Conservation (phyloP, 2,888 invertebrate genomes). For the Aleiodes testaceus region DNA sequence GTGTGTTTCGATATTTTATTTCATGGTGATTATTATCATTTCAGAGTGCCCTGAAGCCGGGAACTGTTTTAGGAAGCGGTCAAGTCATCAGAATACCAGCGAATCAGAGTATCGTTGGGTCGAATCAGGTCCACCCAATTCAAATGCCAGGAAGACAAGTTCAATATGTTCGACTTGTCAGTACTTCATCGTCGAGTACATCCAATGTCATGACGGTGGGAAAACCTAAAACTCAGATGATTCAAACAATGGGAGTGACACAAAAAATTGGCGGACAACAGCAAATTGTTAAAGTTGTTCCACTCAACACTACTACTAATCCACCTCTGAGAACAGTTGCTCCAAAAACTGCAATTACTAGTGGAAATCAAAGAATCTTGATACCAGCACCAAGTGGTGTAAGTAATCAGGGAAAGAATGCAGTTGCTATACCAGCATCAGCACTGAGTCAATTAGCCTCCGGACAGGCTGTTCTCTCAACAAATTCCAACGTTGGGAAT, state of each 20-base stretch:
- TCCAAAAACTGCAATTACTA: slow-evolving; percentile 67
- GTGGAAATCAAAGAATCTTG: slow-evolving; percentile 69
- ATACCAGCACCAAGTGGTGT: slow-evolving; percentile 70
- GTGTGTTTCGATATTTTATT: slow-evolving; percentile 27
- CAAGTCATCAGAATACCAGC: slow-evolving; percentile 75
- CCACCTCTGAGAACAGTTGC: slow-evolving; percentile 70
- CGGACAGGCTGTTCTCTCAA: slow-evolving; percentile 69
- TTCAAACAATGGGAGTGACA: slow-evolving; percentile 67
- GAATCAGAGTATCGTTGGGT: slow-evolving; percentile 71
- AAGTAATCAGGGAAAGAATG: slow-evolving; percentile 62
- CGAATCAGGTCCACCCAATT: slow-evolving; percentile 80
- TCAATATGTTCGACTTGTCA: slow-evolving; percentile 83
- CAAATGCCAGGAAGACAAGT: slow-evolving; percentile 83
- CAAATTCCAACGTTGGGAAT: slow-evolving; percentile 71
- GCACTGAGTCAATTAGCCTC: slow-evolving; percentile 71
- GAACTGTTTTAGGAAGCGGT: slow-evolving; percentile 68
- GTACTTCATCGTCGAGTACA: slow-evolving; percentile 73
- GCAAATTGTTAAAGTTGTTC: slow-evolving; percentile 70
- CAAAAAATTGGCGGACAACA: slow-evolving; percentile 68
- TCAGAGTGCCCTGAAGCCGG: slow-evolving; percentile 71
- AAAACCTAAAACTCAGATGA: slow-evolving; percentile 65
- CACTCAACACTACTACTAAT: slow-evolving; percentile 63
- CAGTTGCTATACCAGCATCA: slow-evolving; percentile 71
- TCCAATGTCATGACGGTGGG: slow-evolving; percentile 69
- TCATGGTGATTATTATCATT: slow-evolving; percentile 42